These are phyloP conservation scores for Trichechus manatus DNA, from an alignment of 2,113 vertebrate genomes.

Conservation along the genomic window DNA sequence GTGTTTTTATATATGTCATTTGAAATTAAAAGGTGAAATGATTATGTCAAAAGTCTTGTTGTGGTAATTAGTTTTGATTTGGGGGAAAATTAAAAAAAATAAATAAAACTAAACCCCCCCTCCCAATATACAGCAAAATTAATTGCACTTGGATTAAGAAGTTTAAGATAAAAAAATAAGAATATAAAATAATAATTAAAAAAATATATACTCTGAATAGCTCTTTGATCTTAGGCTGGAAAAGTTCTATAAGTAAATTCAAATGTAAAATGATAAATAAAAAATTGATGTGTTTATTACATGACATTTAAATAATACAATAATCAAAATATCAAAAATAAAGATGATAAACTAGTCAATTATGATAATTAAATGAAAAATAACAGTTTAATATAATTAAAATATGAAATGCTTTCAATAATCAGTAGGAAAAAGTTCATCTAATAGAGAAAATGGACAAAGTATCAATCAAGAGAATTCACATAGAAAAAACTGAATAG, in stretches of 20 bases:
- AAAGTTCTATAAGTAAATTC: background rate
- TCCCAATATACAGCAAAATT: background rate
- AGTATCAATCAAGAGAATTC: background rate
- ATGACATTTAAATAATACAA: background rate
- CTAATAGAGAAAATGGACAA: background rate
- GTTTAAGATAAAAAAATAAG: background rate
- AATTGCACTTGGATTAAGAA: constrained; percentile 26
- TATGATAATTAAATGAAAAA: background rate
- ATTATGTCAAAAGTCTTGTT: background rate
- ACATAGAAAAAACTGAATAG: background rate
- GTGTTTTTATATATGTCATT: background rate
- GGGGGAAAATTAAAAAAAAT: background rate
- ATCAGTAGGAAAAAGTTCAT: background rate
- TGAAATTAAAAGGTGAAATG: background rate
- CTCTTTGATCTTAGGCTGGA: background rate
- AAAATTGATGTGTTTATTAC: background rate
- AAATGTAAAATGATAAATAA: background rate
- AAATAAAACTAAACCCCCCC: background rate
- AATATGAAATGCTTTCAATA: background rate
- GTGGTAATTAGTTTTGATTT: background rate
- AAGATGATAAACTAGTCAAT: background rate
- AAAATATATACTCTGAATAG: background rate
- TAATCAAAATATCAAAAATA: background rate
- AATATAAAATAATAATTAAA: background rate
- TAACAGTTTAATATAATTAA: background rate